Evolutionary conservation across 2,797 vertebrate species (phyloP), one percentile per base, ranked within the genome.

Genomic region (Dryobates pubescens): DNA sequence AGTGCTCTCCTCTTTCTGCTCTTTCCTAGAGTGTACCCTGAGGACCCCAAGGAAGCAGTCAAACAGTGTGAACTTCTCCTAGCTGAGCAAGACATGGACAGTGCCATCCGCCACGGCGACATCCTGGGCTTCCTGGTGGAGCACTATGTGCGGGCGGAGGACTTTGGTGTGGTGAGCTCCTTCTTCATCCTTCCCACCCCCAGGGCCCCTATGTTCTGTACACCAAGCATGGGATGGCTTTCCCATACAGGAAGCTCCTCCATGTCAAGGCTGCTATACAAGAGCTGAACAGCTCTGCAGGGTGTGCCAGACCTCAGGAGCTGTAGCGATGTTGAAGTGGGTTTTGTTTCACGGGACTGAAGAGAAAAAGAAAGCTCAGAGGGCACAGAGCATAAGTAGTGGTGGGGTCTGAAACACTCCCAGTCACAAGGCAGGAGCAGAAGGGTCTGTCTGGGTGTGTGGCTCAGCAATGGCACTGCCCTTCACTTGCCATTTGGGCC

Each of bases 81-180:
- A 32, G 97, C 98, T 54, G 99, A 99, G 90, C 97, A 97, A 0
- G 98, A 99, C 45, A 89, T 99, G 30, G 98, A 99, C 58, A 96
- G 94, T 1, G 97, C 98, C 3, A 91, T 99, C 79, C 98, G 98
- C 62, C 89, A 98, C 0, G 99, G 99, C 0, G 98, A 99, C 3
- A 82, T 98, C 10, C 98, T 98, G 20, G 98, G 98, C 43, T 98
- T 99, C 89, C 95, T 99, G 90, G 97, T 99, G 56, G 98, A 99
- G 68, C 98, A 98, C 74, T 97, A 98, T 61, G 97, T 98, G 91
- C 98, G 97, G 92, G 95, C 94, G 30, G 96, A 97, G 77, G 98
- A 98, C 86, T 98, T 98, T 94, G 98, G 98, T 86, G 95, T 83
- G 97, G 99, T 99, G 93, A 98, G 89, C 89, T 22, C 7, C 26